phyloP scores from a whole-genome alignment of 2,113 vertebrate species.

The Crypturellus undulatus region DNA sequence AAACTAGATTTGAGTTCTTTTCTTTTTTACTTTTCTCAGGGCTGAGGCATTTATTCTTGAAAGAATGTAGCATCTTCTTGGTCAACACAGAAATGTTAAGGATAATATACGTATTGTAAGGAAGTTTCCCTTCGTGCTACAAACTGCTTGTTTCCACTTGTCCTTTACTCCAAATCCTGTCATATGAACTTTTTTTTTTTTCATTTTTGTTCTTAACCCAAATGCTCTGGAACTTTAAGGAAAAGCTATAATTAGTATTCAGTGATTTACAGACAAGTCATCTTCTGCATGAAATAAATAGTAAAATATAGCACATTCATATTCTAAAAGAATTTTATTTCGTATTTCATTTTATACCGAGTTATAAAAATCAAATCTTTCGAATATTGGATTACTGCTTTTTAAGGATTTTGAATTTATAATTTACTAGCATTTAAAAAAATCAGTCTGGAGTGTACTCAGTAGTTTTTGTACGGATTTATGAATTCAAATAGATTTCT shows the following conservation, averaged over 20 bases:
- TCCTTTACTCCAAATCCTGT: not conserved
- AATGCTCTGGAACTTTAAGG: not conserved
- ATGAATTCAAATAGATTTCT: not conserved
- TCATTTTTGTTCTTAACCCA: not conserved
- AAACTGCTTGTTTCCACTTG: not conserved
- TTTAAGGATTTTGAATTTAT: not conserved
- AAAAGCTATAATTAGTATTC: not conserved
- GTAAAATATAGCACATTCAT: not conserved
- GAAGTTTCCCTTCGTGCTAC: not conserved
- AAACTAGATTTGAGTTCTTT: not conserved
- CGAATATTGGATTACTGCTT: not conserved
- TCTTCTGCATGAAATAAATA: not conserved
- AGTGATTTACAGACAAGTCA: not conserved
- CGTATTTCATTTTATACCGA: not conserved
- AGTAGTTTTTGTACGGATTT: not conserved
- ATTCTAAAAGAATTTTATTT: not conserved
- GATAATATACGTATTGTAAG: not conserved
- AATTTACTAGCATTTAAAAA: not conserved
- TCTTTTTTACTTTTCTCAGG: not conserved
- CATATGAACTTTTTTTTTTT: not conserved
- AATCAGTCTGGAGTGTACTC: not conserved
- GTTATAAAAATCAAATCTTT: not conserved
- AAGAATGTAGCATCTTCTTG: not conserved
- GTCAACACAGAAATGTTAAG: not conserved
- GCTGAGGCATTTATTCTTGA: not conserved